Conservation (phyloP, 2,888 invertebrate genomes). For the Glyphotaelius pellucidus region DNA sequence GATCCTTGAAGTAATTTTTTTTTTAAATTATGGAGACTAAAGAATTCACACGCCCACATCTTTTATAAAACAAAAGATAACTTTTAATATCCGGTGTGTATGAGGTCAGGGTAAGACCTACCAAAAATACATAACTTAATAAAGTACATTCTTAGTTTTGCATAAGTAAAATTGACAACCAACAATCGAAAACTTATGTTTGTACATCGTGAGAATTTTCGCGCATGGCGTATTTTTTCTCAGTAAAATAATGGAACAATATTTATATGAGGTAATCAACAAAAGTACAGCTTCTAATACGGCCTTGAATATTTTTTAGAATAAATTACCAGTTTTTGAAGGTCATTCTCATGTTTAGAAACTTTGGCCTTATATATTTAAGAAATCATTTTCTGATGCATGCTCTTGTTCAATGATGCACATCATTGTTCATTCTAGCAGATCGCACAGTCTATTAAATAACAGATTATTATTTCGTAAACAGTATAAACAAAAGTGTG, state of each 20-base stretch:
- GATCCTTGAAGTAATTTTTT: background rate
- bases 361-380: background rate
- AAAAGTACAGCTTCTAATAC: background rate
- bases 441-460: background rate
- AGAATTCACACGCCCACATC: background rate
- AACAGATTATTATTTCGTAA: background rate
- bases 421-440: background rate
- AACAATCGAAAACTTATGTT: background rate
- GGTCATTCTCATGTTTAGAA: background rate
- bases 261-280: background rate
- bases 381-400: background rate
- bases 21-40: background rate
- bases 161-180: background rate
- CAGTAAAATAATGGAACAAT: background rate
- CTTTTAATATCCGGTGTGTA: background rate
- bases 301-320: background rate
- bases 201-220: slow-evolving; percentile 6
- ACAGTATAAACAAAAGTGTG: background rate
- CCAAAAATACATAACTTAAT: background rate
- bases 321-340: background rate
- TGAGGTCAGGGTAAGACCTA: background rate
- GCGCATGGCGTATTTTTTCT: background rate
- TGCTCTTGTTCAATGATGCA: background rate
- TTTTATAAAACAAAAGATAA: background rate
- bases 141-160: background rate